Base-by-base conservation (phyloP, 2,888 invertebrate genomes). In the Odontomyia ornata region DNA sequence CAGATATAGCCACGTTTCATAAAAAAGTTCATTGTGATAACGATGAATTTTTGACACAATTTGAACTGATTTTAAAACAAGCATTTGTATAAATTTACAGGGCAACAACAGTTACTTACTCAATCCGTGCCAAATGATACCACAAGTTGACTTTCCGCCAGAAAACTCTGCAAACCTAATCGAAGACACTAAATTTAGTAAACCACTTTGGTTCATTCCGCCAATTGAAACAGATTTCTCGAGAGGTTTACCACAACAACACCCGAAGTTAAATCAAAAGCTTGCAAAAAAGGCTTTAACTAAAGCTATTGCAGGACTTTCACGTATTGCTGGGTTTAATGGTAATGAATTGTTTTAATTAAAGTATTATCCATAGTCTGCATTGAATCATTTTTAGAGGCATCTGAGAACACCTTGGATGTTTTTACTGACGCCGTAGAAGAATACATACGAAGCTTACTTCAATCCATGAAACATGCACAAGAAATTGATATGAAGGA, bases 111-210 rank as follows among this genome's bases (percentile, higher is more conserved):
- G 84, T 73, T 86, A 85, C 78, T 80, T 86, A 13, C 79, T 85
- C 0, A 86, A 86, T 80, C 85, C 86, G 7, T 84, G 85, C 65
- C 86, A 86, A 82, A 84, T 86, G 82, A 85, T 86, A 81, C 86
- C 86, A 3, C 84, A 86, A 79, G 84, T 86, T 3, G 85, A 86
- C 76, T 85, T 86, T 75, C 85, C 85, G 0, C 84, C 84, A 0
- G 85, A 86, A 77, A 86, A 85, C 77, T 84, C 84, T 0, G 84
- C 85, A 15, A 83, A 86, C 78, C 81, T 86, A 73, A 82, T 84
- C 1, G 82, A 81, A 36, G 83, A 84, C 67, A 83, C 84, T 25
- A 85, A 85, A 80, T 85, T 86, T 57, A 81, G 82, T 2, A 86
- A 85, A 56, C 86, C 86, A 1, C 83, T 86, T 13, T 86, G 86